Evolutionary conservation across 1,140 invertebrate genomes (phyloP), one percentile per base, ranked within the genome.

Genomic region (Whitmania pigra): DNA sequence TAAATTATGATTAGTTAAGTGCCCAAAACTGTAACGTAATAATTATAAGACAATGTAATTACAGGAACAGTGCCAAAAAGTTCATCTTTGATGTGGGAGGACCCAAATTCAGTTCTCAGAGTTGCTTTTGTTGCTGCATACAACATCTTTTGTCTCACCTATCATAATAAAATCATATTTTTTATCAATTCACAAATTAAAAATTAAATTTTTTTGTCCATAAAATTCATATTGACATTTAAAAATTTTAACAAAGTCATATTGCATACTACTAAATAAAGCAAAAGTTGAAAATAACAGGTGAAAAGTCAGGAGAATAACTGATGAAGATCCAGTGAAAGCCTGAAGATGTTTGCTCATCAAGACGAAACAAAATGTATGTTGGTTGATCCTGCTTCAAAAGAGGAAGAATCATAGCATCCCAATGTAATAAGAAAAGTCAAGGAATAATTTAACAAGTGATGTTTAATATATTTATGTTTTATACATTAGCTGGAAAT

Each of bases 121-220:
- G 95, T 99, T 3, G 96, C 93, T 84, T 97, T 94, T 0, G 96
- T 99, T 0, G 94, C 97, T 0, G 96, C 96, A 82, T 97, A 97
- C 49, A 99, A 85, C 96, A 99, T 99, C 84, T 99, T 99, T 78
- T 97, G 89, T 74, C 94, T 86, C 17, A 83, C 77, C 79, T 82
- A 49, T 5, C 3, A 49, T 15, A 49, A 49, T 49, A 49, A 11
- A 11, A 49, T 15, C 43, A 49, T 49, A 49, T 49, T 49, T 11
- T 49, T 49, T 49, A 49, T 49, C 15, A 17, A 49, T 49, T 49
- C 43, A 49, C 43, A 49, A 15, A 49, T 17, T 49, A 49, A 17
- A 49, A 49, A 49, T 15, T 49, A 11, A 49, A 49, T 5, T 4
- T 49, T 49, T 1, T 49, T 17, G 15, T 15, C 9, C 0, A 49